A percentile compares a stretch with the other conserved stretches of the same genome.
Conservation (phyloP, 2,113 vertebrate genomes). For the Dromaius novaehollandiae region DNA sequence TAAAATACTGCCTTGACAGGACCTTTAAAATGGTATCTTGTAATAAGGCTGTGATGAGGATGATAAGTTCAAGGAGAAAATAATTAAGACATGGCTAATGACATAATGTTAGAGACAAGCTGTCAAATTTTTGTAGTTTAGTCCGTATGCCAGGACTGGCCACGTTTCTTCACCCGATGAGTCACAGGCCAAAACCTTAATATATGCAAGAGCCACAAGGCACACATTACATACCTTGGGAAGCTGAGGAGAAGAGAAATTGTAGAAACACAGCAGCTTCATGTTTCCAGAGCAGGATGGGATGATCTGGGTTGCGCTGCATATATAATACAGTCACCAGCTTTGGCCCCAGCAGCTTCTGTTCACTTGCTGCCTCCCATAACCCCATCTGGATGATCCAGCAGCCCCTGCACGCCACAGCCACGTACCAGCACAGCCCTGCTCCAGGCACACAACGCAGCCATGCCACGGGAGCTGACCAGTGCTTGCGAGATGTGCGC, state of each 20-base stretch:
- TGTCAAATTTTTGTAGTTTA: background rate
- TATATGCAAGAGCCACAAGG: too few species aligned
- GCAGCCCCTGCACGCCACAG: background rate
- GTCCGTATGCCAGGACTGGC: too few species aligned
- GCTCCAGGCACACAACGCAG: background rate
- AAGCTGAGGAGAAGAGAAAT: too few species aligned
- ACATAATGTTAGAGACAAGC: background rate
- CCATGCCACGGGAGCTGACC: background rate
- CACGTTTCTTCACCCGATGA: too few species aligned
- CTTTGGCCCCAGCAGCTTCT: too few species aligned
- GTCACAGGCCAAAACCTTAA: too few species aligned
- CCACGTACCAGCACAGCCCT: background rate
- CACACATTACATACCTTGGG: too few species aligned
- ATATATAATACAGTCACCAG: too few species aligned
- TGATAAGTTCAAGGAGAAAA: background rate
- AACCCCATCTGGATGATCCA: background rate
- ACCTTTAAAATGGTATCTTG: background rate
- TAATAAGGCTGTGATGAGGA: background rate
- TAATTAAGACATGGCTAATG: background rate
- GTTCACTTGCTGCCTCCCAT: background rate
- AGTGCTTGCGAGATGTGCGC: rapidly evolving
- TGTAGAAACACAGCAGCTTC: background rate
- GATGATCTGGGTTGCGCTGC: too few species aligned
- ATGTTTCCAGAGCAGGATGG: background rate
- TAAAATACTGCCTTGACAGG: background rate